These are phyloP conservation scores for Adoxophyes honmai DNA, from an alignment of 1,140 invertebrate species.

Conservation along the genomic window DNA sequence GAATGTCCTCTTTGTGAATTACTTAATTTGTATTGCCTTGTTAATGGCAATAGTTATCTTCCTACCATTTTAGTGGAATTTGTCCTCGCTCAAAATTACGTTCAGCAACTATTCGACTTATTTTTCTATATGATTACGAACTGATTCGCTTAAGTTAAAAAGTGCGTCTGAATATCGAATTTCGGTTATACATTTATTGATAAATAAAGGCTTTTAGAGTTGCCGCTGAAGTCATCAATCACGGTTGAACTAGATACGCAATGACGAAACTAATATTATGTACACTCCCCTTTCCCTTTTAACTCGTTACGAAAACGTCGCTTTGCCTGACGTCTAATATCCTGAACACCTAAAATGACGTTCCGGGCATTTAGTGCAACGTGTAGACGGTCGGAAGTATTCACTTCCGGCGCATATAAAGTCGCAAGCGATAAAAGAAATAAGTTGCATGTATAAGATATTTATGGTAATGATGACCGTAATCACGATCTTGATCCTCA, in stretches of 20 bases:
- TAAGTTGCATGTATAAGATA: not conserved
- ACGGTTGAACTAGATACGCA: constrained; percentile 41
- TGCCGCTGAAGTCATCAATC: constrained; percentile 55
- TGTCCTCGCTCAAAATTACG: no score
- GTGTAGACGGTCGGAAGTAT: not conserved
- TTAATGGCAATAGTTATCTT: no score
- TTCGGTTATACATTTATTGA: not conserved
- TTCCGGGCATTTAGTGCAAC: not conserved
- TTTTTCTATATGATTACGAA: no score
- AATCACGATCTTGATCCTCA: constrained; percentile 16
- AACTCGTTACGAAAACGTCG: not conserved
- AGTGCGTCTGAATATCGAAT: no score
- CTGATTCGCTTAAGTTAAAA: no score
- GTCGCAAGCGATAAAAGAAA: not conserved
- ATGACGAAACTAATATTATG: constrained; percentile 22
- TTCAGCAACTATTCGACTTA: no score
- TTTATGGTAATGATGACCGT: not conserved
- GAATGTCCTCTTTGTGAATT: no score
- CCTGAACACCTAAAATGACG: not conserved
- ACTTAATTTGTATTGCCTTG: no score
- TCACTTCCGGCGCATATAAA: not conserved
- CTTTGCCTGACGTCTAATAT: constrained; percentile 7
- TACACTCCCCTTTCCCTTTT: not conserved
- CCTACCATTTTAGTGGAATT: no score
- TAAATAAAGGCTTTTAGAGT: constrained; percentile 37